Conservation (phyloP, 1,140 invertebrate genomes). For the Drosophila nannoptera region DNA sequence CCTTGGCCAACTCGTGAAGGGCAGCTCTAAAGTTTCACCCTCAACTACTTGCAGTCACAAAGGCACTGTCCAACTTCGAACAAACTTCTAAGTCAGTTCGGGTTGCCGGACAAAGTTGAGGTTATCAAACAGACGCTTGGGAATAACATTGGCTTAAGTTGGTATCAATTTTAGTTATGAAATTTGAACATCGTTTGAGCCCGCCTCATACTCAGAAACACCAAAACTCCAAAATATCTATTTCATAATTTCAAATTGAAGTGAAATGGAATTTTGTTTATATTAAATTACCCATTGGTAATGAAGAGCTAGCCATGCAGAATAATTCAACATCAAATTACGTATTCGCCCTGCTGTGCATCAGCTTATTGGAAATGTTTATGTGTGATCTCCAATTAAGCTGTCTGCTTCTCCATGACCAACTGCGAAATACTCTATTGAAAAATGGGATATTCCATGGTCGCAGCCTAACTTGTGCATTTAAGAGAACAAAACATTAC, state of each 20-base stretch:
- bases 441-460: too few relatives aligned
- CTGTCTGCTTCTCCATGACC: neutral
- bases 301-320: too few relatives aligned
- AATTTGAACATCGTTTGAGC: too few relatives aligned
- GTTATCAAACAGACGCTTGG: slow-evolving; percentile 14
- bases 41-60: slow-evolving; percentile 35
- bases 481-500: too few relatives aligned
- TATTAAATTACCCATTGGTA: too few relatives aligned
- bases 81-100: slow-evolving; percentile 25
- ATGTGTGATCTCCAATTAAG: neutral
- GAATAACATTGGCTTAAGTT: slow-evolving; percentile 17
- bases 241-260: too few relatives aligned
- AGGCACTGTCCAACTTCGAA: slow-evolving; percentile 29
- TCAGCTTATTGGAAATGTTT: neutral
- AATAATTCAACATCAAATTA: too few relatives aligned
- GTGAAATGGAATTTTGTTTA: too few relatives aligned
- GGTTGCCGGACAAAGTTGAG: slow-evolving; percentile 7
- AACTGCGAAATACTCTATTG: neutral
- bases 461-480: neutral
- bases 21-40: slow-evolving; percentile 34
- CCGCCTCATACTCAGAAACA: too few relatives aligned
- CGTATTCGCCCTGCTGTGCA: neutral
- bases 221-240: too few relatives aligned
- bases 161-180: slow-evolving; percentile 5
- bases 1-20: slow-evolving; percentile 17